phyloP scores from a whole-genome alignment of 2,113 vertebrate genomes.

The Suricata suricatta region DNA sequence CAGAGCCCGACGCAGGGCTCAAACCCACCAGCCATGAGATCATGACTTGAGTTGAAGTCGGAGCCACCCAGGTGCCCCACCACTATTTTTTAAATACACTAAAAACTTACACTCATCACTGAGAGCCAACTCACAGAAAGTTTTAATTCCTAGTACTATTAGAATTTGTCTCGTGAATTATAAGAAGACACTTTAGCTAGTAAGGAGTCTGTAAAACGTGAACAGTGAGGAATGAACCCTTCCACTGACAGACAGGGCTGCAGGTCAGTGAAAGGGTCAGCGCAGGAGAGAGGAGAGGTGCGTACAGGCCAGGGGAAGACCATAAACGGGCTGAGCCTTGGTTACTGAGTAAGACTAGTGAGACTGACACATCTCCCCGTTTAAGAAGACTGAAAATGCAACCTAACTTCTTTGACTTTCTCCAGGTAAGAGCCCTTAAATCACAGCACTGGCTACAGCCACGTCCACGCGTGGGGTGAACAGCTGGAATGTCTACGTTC shows the following conservation, averaged over 20 bases:
- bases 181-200: background rate
- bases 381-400: background rate
- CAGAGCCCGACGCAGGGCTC: too few relatives aligned
- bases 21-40: too few relatives aligned
- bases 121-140: background rate
- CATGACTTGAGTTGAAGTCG: too few relatives aligned
- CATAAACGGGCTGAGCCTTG: background rate
- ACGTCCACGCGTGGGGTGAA: background rate
- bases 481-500: background rate
- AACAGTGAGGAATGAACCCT: background rate
- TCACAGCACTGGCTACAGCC: background rate
- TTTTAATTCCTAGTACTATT: background rate
- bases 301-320: accelerated
- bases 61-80: background rate
- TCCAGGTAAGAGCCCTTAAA: background rate
- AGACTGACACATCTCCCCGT: background rate
- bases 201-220: background rate
- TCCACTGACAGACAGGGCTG: background rate
- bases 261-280: accelerated
- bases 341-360: background rate
- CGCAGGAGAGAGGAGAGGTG: background rate
- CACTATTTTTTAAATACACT: background rate
- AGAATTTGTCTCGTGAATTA: background rate
- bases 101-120: background rate
- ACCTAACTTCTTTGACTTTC: background rate